Evolutionary conservation across 2,797 vertebrate genomes (phyloP).

Genomic region (Loris lydekkerianus): DNA sequence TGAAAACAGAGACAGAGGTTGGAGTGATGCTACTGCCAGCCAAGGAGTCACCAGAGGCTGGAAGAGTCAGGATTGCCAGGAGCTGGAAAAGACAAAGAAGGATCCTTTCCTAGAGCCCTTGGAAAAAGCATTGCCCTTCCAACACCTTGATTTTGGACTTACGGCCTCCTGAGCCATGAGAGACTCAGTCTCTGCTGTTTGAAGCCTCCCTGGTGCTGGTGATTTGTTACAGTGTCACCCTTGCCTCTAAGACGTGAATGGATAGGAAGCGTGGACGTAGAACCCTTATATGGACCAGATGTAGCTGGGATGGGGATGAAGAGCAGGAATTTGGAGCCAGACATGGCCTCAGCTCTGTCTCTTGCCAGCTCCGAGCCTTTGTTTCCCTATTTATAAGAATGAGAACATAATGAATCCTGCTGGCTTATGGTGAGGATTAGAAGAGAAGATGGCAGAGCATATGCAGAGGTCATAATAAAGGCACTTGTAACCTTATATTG

Average conservation of each 20-base stretch:
- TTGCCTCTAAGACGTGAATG: neutral
- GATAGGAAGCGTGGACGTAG: too few relatives aligned
- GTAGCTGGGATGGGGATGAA: neutral
- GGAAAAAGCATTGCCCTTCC: neutral
- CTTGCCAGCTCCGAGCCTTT: neutral
- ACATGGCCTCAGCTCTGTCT: neutral
- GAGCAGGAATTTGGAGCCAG: neutral
- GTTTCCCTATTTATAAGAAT: neutral
- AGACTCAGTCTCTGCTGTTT: neutral
- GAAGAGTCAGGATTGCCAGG: neutral
- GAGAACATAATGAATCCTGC: neutral
- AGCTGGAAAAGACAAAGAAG: neutral
- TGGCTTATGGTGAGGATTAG: neutral
- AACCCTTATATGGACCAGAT: neutral
- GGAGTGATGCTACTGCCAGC: neutral
- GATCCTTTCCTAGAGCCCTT: neutral
- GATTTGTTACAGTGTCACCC: neutral
- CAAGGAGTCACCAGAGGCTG: neutral
- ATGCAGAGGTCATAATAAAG: neutral
- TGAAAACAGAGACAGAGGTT: neutral
- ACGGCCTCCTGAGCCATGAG: neutral
- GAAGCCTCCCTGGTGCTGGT: neutral
- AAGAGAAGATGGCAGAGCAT: neutral
- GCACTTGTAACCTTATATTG: accelerated
- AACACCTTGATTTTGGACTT: neutral